Percentiles rank a stretch among this genome's conserved stretches.
Evolutionary conservation across 2,888 invertebrate genomes (phyloP).

Genomic region (Drosophila nr. medialis): DNA sequence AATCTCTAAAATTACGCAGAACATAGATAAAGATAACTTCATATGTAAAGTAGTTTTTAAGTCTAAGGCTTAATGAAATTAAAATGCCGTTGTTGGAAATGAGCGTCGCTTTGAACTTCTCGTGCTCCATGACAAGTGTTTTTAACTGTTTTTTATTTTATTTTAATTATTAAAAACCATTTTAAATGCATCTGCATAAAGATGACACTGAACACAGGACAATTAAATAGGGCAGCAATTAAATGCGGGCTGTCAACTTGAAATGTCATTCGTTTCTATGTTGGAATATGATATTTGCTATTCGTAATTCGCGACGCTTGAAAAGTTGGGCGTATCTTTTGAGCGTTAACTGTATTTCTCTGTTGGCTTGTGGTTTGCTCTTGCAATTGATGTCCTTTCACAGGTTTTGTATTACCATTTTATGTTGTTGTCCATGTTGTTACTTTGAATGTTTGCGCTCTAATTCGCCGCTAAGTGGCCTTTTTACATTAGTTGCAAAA

Average conservation of each 20-base stretch:
- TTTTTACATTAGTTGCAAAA: constrained; percentile 75
- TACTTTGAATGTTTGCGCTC: constrained; percentile 62
- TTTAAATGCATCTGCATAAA: background rate
- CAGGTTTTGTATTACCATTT: constrained; percentile 26
- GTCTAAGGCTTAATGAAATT: background rate
- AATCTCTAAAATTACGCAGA: background rate
- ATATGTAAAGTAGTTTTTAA: background rate
- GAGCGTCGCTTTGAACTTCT: background rate
- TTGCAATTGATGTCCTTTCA: constrained; percentile 26
- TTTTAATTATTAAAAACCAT: background rate
- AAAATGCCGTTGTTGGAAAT: background rate
- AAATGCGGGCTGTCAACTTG: background rate
- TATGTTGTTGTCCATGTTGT: constrained; percentile 26
- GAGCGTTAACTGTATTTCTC: constrained; percentile 69
- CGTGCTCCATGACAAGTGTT: background rate
- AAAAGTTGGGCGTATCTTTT: constrained; percentile 68
- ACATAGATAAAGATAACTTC: background rate
- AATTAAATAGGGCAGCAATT: background rate
- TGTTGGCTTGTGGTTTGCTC: constrained; percentile 22
- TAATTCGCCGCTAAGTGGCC: constrained; percentile 79
- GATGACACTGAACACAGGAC: background rate
- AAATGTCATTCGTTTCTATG: background rate
- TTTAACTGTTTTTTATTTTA: background rate
- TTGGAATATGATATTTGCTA: constrained; percentile 11
- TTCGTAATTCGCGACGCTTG: constrained; percentile 41